These are phyloP conservation scores for Andrena trimmerana DNA, from an alignment of 2,888 invertebrate species.

Conservation along the genomic window DNA sequence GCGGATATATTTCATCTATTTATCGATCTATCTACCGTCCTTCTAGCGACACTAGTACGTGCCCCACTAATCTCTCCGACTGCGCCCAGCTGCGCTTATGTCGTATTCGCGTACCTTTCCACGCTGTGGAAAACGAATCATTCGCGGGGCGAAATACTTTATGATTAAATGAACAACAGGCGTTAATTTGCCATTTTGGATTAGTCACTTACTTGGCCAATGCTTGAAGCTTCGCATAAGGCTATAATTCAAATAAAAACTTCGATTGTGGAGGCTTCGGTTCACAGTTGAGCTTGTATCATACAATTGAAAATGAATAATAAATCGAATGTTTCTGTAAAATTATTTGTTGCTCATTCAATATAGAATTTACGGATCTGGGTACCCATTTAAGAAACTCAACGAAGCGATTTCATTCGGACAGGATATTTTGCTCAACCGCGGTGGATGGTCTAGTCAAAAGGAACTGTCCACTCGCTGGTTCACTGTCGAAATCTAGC, in stretches of 20 bases:
- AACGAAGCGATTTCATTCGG: background rate
- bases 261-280: background rate
- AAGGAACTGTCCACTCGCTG: background rate
- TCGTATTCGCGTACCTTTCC: slow-evolving; percentile 50
- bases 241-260: background rate
- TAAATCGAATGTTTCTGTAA: slow-evolving; percentile 3
- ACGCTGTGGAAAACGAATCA: background rate
- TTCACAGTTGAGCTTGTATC: slow-evolving; percentile 10
- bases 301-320: slow-evolving; percentile 1
- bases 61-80: slow-evolving; percentile 63
- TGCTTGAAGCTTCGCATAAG: background rate
- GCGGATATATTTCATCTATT: slow-evolving; percentile 67
- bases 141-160: background rate
- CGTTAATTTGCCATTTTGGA: background rate
- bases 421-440: background rate
- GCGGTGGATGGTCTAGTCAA: background rate
- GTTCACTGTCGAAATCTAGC: background rate
- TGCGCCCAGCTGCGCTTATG: slow-evolving; percentile 48
- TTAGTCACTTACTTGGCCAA: background rate
- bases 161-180: background rate
- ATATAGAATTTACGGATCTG: background rate
- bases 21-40: slow-evolving; percentile 70
- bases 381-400: background rate
- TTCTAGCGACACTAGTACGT: slow-evolving; percentile 71
- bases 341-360: background rate